phyloP scores from a whole-genome alignment of 2,113 vertebrate species.

The Pseudolaguvia tuberculata region DNA sequence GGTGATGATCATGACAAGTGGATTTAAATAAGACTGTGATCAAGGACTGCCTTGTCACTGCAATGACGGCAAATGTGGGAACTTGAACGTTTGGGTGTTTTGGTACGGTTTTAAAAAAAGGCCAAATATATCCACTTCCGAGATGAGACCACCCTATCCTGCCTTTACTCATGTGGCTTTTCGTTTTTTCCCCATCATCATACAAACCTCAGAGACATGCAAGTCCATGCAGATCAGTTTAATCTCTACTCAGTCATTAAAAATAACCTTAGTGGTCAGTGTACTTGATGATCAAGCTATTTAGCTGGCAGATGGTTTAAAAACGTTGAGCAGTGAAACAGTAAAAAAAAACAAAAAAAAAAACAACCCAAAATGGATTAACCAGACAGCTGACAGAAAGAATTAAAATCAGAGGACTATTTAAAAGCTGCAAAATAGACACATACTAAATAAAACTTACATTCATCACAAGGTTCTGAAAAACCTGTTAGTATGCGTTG shows the following conservation, averaged over 20 bases:
- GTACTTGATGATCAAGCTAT: neutral
- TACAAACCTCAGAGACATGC: constrained; percentile 11
- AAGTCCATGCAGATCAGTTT: neutral
- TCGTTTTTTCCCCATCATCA: neutral
- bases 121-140: neutral
- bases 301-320: neutral
- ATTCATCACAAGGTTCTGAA: neutral
- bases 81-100: neutral
- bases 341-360: too few species aligned
- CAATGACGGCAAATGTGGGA: neutral
- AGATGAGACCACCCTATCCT: constrained; percentile 19
- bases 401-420: neutral
- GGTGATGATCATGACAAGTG: neutral
- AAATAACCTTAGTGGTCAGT: constrained; percentile 6
- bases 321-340: neutral
- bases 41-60: neutral
- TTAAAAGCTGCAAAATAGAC: neutral
- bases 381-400: neutral
- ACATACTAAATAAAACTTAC: neutral
- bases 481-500: too few species aligned
- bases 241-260: neutral
- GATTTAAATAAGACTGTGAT: constrained; percentile 8
- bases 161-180: constrained; percentile 4
- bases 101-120: neutral
- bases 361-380: neutral